Conservation (phyloP, 2,113 vertebrate genomes). For the Mirounga angustirostris region DNA sequence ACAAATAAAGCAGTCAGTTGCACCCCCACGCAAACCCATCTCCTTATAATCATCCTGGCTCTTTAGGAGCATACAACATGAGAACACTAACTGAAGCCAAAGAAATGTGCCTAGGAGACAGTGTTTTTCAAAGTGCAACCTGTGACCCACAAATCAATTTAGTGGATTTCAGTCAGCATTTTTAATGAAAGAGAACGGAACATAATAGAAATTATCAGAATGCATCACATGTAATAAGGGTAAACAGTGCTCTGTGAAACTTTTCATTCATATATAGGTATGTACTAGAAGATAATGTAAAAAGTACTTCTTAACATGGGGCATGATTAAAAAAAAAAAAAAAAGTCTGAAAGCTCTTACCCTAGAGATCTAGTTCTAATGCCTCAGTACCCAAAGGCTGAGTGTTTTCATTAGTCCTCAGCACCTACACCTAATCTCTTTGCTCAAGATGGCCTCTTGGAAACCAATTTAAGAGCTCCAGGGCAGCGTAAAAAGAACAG, state of each 20-base stretch:
- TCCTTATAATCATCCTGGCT: background rate
- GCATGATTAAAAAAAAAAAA: background rate
- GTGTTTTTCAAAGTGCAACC: slow-evolving; percentile 18
- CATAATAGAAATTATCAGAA: background rate
- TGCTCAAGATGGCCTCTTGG: background rate
- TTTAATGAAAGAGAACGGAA: slow-evolving; percentile 16
- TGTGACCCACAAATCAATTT: slow-evolving; percentile 27
- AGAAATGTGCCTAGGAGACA: background rate
- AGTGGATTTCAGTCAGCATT: background rate
- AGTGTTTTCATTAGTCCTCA: background rate
- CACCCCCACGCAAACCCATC: background rate
- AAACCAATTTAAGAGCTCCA: background rate
- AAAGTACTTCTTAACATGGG: background rate
- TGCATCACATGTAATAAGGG: background rate
- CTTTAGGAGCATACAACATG: background rate
- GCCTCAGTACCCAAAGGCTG: background rate
- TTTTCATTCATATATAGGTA: background rate
- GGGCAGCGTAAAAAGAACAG: background rate
- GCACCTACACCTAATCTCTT: background rate
- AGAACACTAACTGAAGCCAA: background rate
- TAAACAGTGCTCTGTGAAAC: background rate
- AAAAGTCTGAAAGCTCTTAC: background rate
- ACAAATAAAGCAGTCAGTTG: background rate
- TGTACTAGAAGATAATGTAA: background rate
- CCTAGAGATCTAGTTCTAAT: background rate